Base-by-base conservation (phyloP, 2,797 vertebrate species). In the Discoglossus pictus region DNA sequence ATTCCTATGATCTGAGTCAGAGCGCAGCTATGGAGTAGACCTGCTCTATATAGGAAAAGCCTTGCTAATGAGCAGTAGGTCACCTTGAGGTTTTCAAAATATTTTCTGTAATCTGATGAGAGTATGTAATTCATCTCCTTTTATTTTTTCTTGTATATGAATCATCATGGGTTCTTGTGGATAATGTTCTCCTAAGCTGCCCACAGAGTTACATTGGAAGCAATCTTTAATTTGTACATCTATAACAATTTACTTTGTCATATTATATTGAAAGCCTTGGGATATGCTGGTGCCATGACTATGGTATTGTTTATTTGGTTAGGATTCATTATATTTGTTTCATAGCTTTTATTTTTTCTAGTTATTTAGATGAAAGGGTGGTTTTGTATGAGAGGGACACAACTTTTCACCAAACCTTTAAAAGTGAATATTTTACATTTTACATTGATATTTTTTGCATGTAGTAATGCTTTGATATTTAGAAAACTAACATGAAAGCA, bases 41-140 rank as follows among this genome's bases (percentile, higher is more conserved):
- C 44, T 51, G 17, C 24, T 31, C 4, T 51, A 60, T 44, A 67
- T 70, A 63, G 61, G 59, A 63, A 63, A 42, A 56, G 15, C 21
- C 34, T 48, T 70, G 23, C 43, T 63, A 63, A 50, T 70, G 60
- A 56, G 44, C 36, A 48, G 54, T 40, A 61, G 60, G 59, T 63
- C 60, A 63, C 51, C n/a, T 23, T 6, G 36, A 35, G 67, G 67
- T 63, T 70, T 23, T 50, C 60, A 35, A 63, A 70, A 70, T 70
- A 70, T 70, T 70, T 56, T 56, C 35, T 23, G 47, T 61, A 31
- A 53, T 47, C 60, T 55, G 59, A 62, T 47, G 51, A 56, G 34
- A 39, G 16, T 53, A 18, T 40, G 40, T 48, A 55, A 68, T 47
- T 34, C 24, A 35, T 55, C n/a, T 39, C 31, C 20, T 36, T 69